Evolutionary conservation across 1,140 invertebrate genomes (phyloP).

Genomic region (Venturia canescens): DNA sequence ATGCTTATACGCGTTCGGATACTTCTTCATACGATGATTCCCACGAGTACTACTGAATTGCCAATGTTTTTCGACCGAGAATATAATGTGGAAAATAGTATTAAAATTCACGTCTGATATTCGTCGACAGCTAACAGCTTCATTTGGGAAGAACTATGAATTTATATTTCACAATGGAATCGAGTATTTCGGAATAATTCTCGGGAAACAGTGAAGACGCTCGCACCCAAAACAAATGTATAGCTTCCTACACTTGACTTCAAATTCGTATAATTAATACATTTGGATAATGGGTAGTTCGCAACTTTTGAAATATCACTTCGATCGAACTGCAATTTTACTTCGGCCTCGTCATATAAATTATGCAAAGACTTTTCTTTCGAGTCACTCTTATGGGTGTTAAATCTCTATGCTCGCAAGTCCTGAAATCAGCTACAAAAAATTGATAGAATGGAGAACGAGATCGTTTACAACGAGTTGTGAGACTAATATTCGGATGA

Average conservation of each 20-base stretch:
- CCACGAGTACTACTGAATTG: background rate
- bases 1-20: background rate
- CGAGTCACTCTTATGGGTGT: background rate
- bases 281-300: background rate
- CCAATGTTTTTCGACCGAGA: background rate
- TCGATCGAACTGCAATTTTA: too few relatives aligned
- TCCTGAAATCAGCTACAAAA: background rate
- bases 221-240: too few relatives aligned
- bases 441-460: slow-evolving; percentile 4
- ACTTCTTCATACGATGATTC: background rate
- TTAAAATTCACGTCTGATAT: background rate
- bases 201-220: too few relatives aligned
- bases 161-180: too few relatives aligned
- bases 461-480: background rate
- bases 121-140: background rate
- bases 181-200: background rate
- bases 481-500: background rate
- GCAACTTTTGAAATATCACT: background rate
- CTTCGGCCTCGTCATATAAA: too few relatives aligned
- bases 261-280: too few relatives aligned
- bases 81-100: background rate
- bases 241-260: too few relatives aligned
- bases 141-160: background rate
- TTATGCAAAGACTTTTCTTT: background rate
- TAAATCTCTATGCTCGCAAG: background rate